Base-by-base conservation (phyloP, 1,140 invertebrate genomes). In the Caenorhabditis remanei region DNA sequence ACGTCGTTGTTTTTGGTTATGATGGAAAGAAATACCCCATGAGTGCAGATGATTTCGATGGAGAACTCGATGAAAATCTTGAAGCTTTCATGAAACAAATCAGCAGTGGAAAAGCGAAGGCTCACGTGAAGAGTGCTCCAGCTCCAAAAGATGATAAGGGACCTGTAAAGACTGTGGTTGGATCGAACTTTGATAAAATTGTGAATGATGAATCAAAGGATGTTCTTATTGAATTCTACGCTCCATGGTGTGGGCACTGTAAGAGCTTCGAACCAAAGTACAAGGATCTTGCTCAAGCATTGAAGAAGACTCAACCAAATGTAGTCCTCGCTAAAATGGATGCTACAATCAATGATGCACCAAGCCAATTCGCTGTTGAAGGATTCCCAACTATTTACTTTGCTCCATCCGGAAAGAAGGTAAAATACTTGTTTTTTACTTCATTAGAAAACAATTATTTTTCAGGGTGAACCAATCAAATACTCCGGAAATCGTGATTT, bases 11-110 rank as follows among this genome's bases (percentile, higher is more conserved):
- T 63, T 94, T 93, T 89, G 92, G 92, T 13, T 89, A 93, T 40
- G 92, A 93, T 83, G 90, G 90, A 79, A 93, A 93, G 87, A 93
- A 94, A 56, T 95, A 94, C 86, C 90, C 93, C 19, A 95, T 95
- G 94, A 93, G 94, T 87, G 94, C 94, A 21, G 94, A 95, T 61
- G 94, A 95, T 65, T 95, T 94, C 92, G 94, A 95, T 82, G 91
- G 92, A 21, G 93, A 94, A 75, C 91, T 93, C 46, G 89, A 94
- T 9, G 90, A 92, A 56, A 93, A 92, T 21, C 94, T 94, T 89
- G 91, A 94, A 41, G 86, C 84, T 53, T 93, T 92, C 87, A 90
- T 92, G 79, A 88, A 93, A 56, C 85, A 92, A 55, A 92, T 93
- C 75, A 87, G 90, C 41, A 87, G 67, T 61, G 92, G 92, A 48